phyloP scores from a whole-genome alignment of 2,113 vertebrate genomes.

The Bucco capensis region DNA sequence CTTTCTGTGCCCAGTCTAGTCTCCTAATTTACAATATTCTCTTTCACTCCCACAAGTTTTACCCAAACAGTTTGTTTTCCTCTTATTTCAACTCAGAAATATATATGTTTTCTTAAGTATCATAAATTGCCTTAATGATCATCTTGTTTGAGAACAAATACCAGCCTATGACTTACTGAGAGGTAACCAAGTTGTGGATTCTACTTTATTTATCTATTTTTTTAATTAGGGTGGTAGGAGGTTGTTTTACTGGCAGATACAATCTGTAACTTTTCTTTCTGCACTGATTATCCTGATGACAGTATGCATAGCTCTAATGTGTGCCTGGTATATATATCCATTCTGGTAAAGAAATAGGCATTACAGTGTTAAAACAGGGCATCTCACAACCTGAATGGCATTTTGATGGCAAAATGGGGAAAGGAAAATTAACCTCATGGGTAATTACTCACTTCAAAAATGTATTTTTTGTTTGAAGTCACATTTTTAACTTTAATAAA shows the following conservation, averaged over 20 bases:
- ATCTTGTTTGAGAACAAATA: conserved; percentile 61
- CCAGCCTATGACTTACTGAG: conserved; percentile 11
- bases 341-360: background rate
- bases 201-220: background rate
- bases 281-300: background rate
- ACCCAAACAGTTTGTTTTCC: background rate
- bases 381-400: background rate
- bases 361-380: background rate
- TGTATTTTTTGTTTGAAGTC: background rate
- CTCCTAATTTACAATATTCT: background rate
- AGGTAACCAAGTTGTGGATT: background rate
- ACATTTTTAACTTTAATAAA: background rate
- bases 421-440: background rate
- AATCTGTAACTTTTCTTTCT: background rate
- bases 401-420: background rate
- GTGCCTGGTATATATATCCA: background rate
- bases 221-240: background rate
- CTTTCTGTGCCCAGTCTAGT: background rate
- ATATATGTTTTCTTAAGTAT: conserved; percentile 11
- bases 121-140: conserved; percentile 36
- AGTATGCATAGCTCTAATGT: background rate
- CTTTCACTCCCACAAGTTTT: conserved; percentile 4
- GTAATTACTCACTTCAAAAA: background rate
- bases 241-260: background rate
- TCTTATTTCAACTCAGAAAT: conserved; percentile 15